These are phyloP conservation scores for Stenichneumon culpator DNA, from an alignment of 2,888 invertebrate genomes.

Conservation along the genomic window DNA sequence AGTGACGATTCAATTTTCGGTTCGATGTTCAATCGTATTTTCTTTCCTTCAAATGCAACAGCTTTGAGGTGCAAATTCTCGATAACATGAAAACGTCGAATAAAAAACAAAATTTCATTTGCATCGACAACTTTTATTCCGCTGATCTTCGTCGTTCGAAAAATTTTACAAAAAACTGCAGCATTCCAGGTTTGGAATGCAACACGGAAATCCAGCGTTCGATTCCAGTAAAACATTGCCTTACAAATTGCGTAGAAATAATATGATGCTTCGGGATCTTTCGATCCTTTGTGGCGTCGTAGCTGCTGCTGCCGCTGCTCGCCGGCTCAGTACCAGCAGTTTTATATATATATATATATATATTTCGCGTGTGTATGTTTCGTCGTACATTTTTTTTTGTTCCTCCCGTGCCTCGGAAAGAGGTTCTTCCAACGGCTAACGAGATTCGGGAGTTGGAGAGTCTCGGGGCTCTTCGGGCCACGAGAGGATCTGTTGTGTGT, in stretches of 20 bases:
- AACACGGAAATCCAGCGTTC: not conserved
- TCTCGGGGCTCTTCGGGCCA: constrained; percentile 5
- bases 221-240: no score
- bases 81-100: no score
- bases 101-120: no score
- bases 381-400: constrained; percentile 11
- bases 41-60: no score
- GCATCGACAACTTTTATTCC: no score
- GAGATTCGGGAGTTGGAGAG: constrained; percentile 44
- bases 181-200: no score
- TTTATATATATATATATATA: not conserved
- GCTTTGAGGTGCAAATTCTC: no score
- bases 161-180: no score
- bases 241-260: not conserved
- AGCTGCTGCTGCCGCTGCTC: not conserved
- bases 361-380: constrained; percentile 18
- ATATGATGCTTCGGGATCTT: constrained; percentile 1
- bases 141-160: no score
- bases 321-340: not conserved
- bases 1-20: no score
- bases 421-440: constrained; percentile 37
- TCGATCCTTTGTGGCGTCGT: constrained; percentile 41
- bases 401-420: constrained; percentile 27
- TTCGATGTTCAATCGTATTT: no score
- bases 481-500: not conserved